phyloP scores from a whole-genome alignment of 2,888 invertebrate species.

The Daptonema setosum region DNA sequence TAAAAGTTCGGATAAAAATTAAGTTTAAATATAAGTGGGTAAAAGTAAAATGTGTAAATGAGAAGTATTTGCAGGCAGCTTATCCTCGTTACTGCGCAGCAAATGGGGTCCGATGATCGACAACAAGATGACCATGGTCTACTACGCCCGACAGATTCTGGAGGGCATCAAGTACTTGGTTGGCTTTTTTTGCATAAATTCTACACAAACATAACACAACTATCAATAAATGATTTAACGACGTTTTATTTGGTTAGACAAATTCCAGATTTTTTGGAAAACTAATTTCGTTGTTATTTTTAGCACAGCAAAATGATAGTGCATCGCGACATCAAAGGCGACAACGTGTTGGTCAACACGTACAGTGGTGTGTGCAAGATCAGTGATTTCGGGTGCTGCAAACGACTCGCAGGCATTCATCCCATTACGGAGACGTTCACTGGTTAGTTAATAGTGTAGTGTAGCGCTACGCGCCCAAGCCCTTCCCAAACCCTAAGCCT shows the following conservation, averaged over 20 bases:
- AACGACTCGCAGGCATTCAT: constrained; percentile 70
- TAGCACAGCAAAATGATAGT: constrained; percentile 93
- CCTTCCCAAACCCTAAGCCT: too few species aligned
- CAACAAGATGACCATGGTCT: constrained; percentile 79
- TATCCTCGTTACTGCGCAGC: constrained; percentile 73
- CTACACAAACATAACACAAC: too few species aligned
- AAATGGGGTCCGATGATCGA: constrained; percentile 95
- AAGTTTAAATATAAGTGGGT: too few species aligned
- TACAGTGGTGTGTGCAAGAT: constrained; percentile 95
- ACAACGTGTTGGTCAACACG: constrained; percentile 93
- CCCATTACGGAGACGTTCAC: constrained; percentile 56
- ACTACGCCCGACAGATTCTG: constrained; percentile 89
- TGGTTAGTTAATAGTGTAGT: too few species aligned
- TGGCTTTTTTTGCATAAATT: constrained; percentile 11
- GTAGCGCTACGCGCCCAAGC: too few species aligned
- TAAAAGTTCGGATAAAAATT: too few species aligned
- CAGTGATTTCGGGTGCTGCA: constrained; percentile 95
- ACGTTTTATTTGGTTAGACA: too few species aligned
- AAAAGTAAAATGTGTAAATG: too few species aligned
- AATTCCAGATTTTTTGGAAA: too few species aligned
- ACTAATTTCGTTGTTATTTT: too few species aligned
- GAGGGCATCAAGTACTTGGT: constrained; percentile 80
- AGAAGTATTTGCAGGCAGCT: constrained; percentile 41
- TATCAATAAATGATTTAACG: too few species aligned
- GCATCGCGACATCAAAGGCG: constrained; percentile 85